Base-by-base conservation (phyloP, 2,888 invertebrate genomes). In the Boloria selene region DNA sequence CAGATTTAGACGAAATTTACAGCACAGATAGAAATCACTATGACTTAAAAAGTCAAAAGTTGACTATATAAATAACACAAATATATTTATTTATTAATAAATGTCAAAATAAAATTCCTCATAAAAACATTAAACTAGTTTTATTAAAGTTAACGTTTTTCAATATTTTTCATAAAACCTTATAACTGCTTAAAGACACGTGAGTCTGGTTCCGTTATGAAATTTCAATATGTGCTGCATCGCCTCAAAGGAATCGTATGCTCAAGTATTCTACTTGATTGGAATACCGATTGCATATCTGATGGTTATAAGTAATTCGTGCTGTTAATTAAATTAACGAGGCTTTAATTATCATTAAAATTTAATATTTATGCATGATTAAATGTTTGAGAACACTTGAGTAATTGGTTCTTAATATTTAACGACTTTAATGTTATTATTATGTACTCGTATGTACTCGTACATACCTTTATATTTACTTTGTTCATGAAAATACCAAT, bases 151-250 rank as follows among this genome's bases (percentile, higher is more conserved):
- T 13, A 56, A 45, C 4, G n/a, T 13, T 45, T 31, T 45, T 45
- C n/a, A 22, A 56, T 45, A 56, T 45, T 56, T 45, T 56, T 56
- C 49, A 59, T 49, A 18, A 26, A 10, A 17, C 17, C 49, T 50
- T 52, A 51, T 59, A 47, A 56, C 38, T 55, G 42, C 16, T 16
- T 53, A 51, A 52, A 51, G 31, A 58, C 58, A 64, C 66, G 58
- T 50, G 55, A 62, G 52, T 45, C 62, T 53, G 53, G 62, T 66
- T 31, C 45, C 55, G 70, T 65, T 70, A 67, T 70, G 68, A 68
- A 70, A 70, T 70, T 68, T 68, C 70, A 70, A 68, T 63, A 64
- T 55, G 51, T 65, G 64, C 67, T 56, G 52, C 52, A 65, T 49
- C 54, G 65, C 68, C 65, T 65, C 70, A 70, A 68, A 70, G 68